Evolutionary conservation across 1,140 invertebrate species (phyloP), one percentile per base, ranked within the genome.

Genomic region (Drosophila leontia): DNA sequence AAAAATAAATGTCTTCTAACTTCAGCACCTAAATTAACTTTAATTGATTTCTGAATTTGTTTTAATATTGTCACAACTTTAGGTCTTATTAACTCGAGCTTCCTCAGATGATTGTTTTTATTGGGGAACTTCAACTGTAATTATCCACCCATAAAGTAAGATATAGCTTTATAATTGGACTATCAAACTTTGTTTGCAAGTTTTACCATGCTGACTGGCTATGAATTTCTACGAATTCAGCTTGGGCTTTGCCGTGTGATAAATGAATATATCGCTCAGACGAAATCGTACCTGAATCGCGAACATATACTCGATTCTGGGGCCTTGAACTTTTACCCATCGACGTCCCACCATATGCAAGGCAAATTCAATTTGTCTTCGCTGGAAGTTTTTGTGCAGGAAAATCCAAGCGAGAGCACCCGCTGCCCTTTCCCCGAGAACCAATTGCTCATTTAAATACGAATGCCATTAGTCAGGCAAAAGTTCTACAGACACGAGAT

Each of bases 391-490:
- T 62, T 57, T 17, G 4, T 41, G 17, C 11, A 39, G 19, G 32
- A n/a, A 17, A 44, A 34, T 15, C 35, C 26, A 17, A 26, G 12
- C 17, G 37, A 17, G 9, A 17, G 9, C 17, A 11, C 41, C 48
- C 26, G 26, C 26, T 32, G 9, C 13, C 17, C 32, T 11, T 7
- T 13, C 29, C 15, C 32, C 37, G 39, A 68, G 55, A 19, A 47
- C 37, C 39, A 56, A 45, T 59, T 48, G 50, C 62, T 81, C 81
- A 87, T 87, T 87, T 87, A 64, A 88, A 87, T 90, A 75, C 53
- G 62, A 88, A 72, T 87, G 62, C 72, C 80, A 88, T 87, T 87
- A 88, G 84, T 80, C 68, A 78, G 53, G 60, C 60, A 60, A 80
- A 84, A 84, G 80, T 84, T 79, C 74, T 57, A 63, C 80, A 79